A percentile compares a stretch with the other conserved stretches of the same genome.
Conservation (phyloP, 2,113 vertebrate genomes). For the Athene cunicularia region DNA sequence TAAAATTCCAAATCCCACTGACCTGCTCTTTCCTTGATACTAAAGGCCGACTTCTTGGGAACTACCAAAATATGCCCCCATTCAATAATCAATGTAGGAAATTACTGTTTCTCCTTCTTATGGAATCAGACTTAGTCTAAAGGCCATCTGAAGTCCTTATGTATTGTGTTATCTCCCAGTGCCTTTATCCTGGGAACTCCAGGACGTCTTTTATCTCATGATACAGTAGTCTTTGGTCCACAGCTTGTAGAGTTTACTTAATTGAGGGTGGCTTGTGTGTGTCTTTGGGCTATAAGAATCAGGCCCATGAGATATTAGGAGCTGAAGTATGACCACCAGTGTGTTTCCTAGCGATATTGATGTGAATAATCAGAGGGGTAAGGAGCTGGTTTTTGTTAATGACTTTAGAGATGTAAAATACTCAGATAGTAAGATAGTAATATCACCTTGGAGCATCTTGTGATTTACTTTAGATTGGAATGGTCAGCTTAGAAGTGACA, state of each 20-base stretch:
- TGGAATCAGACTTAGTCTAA: background rate
- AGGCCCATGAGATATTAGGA: background rate
- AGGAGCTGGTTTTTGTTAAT: background rate
- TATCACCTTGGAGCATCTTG: background rate
- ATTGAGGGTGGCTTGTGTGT: background rate
- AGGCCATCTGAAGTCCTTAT: background rate
- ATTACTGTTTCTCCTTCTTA: background rate
- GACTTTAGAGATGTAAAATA: background rate
- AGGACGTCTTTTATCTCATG: slow-evolving; percentile 45
- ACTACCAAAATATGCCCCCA: background rate
- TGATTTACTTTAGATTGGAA: background rate
- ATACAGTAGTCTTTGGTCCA: slow-evolving; percentile 23
- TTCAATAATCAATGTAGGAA: background rate
- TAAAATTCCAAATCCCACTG: background rate
- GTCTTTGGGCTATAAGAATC: background rate
- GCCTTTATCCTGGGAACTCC: slow-evolving; percentile 18
- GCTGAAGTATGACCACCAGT: background rate
- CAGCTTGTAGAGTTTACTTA: background rate
- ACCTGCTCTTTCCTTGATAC: background rate
- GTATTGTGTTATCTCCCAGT: background rate
- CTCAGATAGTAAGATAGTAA: background rate
- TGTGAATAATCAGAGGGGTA: background rate
- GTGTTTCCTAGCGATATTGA: background rate
- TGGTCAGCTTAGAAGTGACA: background rate
- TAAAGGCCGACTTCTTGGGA: background rate